A percentile compares a stretch with the other conserved stretches of the same genome.
Evolutionary conservation across 2,797 vertebrate genomes (phyloP).

Genomic region (Anguilla pacifica): DNA sequence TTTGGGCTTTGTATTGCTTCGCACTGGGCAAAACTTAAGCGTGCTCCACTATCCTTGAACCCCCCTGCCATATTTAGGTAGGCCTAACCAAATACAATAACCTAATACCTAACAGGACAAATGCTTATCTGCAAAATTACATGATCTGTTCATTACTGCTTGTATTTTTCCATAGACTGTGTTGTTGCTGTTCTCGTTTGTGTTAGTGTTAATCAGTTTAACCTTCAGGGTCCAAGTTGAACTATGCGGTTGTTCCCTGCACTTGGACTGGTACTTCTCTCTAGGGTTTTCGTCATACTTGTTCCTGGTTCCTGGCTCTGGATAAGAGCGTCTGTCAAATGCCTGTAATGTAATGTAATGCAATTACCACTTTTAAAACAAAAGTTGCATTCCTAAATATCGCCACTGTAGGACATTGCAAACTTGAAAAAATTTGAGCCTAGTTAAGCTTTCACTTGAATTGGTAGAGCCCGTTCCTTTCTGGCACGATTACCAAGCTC

Average conservation of each 20-base stretch:
- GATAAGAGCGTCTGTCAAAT: too few species aligned
- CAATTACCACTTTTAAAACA: not conserved
- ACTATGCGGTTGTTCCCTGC: too few species aligned
- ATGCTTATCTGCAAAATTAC: not conserved
- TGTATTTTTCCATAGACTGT: too few species aligned
- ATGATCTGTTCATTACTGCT: not conserved
- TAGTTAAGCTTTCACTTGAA: not conserved
- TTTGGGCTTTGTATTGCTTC: not conserved
- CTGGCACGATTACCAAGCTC: not conserved
- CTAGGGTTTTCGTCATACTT: too few species aligned
- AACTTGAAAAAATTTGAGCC: not conserved
- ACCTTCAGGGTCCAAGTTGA: too few species aligned
- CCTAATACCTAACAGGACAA: not conserved
- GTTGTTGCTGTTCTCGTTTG: too few species aligned
- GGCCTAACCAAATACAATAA: not conserved
- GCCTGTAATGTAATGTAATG: too few species aligned
- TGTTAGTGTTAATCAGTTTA: too few species aligned
- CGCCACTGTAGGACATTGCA: not conserved
- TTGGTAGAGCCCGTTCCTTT: not conserved
- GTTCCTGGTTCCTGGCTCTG: too few species aligned
- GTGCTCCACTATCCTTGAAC: not conserved
- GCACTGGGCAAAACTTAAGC: not conserved
- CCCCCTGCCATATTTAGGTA: not conserved
- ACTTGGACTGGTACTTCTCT: too few species aligned
- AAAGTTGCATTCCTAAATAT: constrained; percentile 2